Evolutionary conservation across 2,113 vertebrate species (phyloP).

Genomic region (Benitochromis conjunctus): DNA sequence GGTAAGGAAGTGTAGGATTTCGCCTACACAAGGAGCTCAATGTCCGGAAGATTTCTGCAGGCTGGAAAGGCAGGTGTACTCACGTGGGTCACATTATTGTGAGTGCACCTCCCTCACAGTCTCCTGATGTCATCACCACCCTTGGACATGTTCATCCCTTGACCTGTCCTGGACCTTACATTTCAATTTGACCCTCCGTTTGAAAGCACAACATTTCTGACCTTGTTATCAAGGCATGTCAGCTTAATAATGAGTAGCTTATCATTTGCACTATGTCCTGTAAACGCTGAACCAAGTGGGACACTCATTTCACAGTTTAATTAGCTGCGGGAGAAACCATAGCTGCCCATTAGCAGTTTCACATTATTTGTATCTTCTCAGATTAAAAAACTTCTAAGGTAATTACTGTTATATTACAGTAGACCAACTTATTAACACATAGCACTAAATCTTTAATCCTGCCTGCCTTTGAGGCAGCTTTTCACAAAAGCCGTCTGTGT

Average conservation of each 20-base stretch:
- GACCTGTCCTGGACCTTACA: conserved; percentile 16
- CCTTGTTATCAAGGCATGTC: not conserved
- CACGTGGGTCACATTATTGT: conserved; percentile 1
- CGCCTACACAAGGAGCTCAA: conserved; percentile 43
- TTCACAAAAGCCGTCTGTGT: conserved; percentile 2
- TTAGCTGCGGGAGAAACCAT: not conserved
- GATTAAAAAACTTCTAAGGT: not conserved
- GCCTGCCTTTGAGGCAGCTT: not conserved
- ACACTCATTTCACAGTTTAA: not conserved
- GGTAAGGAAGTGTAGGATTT: conserved; percentile 58
- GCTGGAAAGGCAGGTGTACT: conserved; percentile 50
- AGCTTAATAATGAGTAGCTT: not conserved
- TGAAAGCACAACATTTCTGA: not conserved
- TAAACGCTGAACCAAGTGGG: not conserved
- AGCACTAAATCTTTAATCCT: conserved; percentile 1
- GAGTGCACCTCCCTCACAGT: conserved; percentile 36
- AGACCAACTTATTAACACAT: conserved; percentile 8
- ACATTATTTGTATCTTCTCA: not conserved
- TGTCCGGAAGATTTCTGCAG: conserved; percentile 47
- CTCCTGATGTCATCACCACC: not conserved
- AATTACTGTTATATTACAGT: conserved; percentile 30
- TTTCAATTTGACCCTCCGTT: conserved; percentile 23
- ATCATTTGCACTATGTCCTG: conserved; percentile 13
- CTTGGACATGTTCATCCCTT: not conserved
- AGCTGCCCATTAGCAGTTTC: not conserved